Base-by-base conservation (phyloP, 1,140 invertebrate genomes). In the Drosophila repletoides region DNA sequence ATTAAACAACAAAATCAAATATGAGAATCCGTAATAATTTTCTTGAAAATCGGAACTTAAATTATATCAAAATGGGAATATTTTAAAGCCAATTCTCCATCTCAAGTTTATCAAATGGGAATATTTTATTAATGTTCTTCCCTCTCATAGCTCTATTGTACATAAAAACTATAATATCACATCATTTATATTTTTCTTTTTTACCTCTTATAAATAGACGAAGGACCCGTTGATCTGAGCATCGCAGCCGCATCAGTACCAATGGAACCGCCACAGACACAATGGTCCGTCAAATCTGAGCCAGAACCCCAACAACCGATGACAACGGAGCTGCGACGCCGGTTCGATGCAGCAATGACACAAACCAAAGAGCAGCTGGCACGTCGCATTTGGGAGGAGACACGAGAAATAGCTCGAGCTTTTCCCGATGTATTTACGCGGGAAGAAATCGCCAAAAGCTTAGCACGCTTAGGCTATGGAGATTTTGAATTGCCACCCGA, bases 371-470 rank as follows among this genome's bases (percentile, higher is more conserved):
- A 89, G 40, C 79, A 89, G 17, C 41, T 89, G 21, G 88, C 88
- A 0, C 88, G 80, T 1, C 88, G 88, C 34, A 89, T 89, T 15
- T 89, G 83, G 83, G 88, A 89, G 61, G 88, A 89, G 17, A 89
- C 88, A 1, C 73, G 88, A 1, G 88, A 89, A 21, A 89, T 89
- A 15, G 88, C 88, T 0, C 71, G 80, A 0, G 88, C 88, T 22
- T 89, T 89, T 71, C 88, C 88, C 15, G 88, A 89, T 46, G 88
- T 89, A 4, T 89, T 89, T 2, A 89, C 88, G 0, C 79, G 88
- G 14, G 88, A 89, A 49, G 88, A 89, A 41, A 89, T 89, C 2
- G 88, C 88, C 17, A 88, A 76, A 21, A 89, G 88, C 17, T 15
- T 89, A 21, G 80, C 80, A 0, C 79, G 88, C 0, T 36, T 89